Base-by-base conservation (phyloP, 2,797 vertebrate species). In the Chelon labrosus region DNA sequence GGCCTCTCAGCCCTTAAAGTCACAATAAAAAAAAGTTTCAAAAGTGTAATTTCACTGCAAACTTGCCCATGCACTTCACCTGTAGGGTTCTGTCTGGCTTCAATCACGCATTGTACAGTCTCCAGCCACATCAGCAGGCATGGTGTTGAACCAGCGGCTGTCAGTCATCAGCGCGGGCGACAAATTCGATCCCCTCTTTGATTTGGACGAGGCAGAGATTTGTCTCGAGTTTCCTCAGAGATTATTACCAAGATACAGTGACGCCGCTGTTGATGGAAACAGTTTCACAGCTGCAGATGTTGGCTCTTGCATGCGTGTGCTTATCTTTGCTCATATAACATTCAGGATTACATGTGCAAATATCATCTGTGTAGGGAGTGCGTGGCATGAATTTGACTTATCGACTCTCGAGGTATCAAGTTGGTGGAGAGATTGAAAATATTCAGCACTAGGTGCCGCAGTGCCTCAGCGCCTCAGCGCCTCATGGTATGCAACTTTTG, bases 161-260 rank as follows among this genome's bases (percentile, higher is more conserved):
- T 73, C 37, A 70, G 49, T 20, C 51, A 47, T 75, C 47, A 56
- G 61, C 5, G 62, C 60, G 58, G 56, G 66, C 13, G n/a, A 59
- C 50, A 59, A 61, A 66, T 60, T 65, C 5, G 16, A 31, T 79
- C 66, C 27, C 27, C 65, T 63, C 46, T 75, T 68, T 79, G 39
- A 79, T 72, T 85, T 50, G 2, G 37, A 81, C 59, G 53, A 69
- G 49, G 55, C 14, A 73, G 9, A 75, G 73, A 62, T 75, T 55
- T 46, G 13, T 71, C 62, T 73, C 14, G 54, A 17, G 13, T 79
- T 84, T 80, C 73, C 60, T 75, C 25, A 44, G n/a, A 64, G 59
- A 73, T 61, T 38, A 68, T 49, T 37, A 39, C 8, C 5, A 22
- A 31, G 7, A 49, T 60, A 19, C 60, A 44, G 38, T 16, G 22